A percentile compares a stretch with the other conserved stretches of the same genome.
Evolutionary conservation across 2,797 vertebrate species (phyloP).

Genomic region (Rachycentron canadum): DNA sequence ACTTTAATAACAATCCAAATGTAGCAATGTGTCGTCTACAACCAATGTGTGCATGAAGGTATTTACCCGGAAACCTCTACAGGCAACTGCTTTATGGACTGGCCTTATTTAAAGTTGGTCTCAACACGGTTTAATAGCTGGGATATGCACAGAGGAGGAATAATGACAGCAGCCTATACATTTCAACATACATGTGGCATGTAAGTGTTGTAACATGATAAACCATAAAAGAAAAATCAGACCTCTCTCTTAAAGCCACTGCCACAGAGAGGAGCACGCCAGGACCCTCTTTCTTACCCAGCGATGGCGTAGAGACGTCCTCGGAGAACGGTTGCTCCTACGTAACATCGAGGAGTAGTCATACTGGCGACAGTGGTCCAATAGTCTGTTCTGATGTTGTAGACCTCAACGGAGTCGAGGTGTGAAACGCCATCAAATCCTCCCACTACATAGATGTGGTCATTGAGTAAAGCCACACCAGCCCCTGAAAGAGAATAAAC

Average conservation of each 20-base stretch:
- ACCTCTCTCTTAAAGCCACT: not conserved
- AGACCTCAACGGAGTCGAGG: constrained; percentile 96
- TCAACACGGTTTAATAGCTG: not conserved
- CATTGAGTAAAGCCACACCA: constrained; percentile 95
- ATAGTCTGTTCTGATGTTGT: constrained; percentile 97
- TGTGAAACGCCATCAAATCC: constrained; percentile 97
- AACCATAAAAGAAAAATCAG: too few relatives aligned
- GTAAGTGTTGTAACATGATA: not conserved
- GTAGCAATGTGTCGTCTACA: not conserved
- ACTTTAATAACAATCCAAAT: not conserved
- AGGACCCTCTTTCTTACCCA: constrained; percentile 84
- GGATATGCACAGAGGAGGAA: not conserved
- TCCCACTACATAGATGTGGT: constrained; percentile 98
- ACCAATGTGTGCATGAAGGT: not conserved
- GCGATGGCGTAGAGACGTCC: constrained; percentile 98
- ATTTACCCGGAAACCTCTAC: not conserved
- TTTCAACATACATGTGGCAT: not conserved
- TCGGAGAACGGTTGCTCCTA: constrained; percentile 95
- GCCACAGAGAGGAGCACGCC: not conserved
- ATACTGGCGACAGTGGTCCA: constrained; percentile 98
- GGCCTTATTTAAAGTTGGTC: not conserved
- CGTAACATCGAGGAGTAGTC: constrained; percentile 98
- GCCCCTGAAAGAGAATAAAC: constrained; percentile 85
- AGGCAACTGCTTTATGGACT: not conserved
- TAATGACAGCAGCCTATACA: not conserved